Base-by-base conservation (phyloP, 2,797 vertebrate species). In the Halcyon badia region DNA sequence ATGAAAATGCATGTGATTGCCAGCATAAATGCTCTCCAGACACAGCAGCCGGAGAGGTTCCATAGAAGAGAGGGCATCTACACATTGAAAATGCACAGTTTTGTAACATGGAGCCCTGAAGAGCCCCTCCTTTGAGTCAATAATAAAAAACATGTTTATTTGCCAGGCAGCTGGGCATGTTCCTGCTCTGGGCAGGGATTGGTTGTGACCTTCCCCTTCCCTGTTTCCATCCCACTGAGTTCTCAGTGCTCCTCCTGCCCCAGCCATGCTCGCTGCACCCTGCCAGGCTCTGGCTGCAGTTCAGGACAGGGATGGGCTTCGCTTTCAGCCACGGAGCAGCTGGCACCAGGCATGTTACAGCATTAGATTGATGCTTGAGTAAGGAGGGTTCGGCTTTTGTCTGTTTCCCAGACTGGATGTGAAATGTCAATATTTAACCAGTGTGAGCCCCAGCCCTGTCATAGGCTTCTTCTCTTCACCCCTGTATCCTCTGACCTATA, bases 331-430 rank as follows among this genome's bases (percentile, higher is more conserved):
- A 2, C 41, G 31, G 71, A 92, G 56, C 87, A 94, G 66, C 77
- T 56, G 62, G 37, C 69, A n/a, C 39, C 0, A 4, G 26, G 51
- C 46, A 26, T 41, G 25, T 81, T 78, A 68, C 82, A 57, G 44
- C 0, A 0, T 17, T 52, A 49, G 68, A 12, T 0, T 83, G 78
- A 49, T 41, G 9, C 30, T 30, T 4, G 0, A n/a, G 35, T 78
- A 26, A 28, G 3, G 31, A 39, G 30, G 12, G 17, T 69, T 69
- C 0, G 0, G 21, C 73, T 85, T 72, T 46, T 54, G 19, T 28
- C 54, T 64, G 44, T 24, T 15, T 33, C 54, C 33, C 52, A 41
- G 22, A 7, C 44, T 17, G 33, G 15, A 31, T 60, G 33, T 51
- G 51, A 79, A 75, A 66, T 14, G 21, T 0, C 68, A 26, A 21